These are phyloP conservation scores for Amblyopsis hoosieri DNA, from an alignment of 2,797 vertebrate species.

Conservation along the genomic window DNA sequence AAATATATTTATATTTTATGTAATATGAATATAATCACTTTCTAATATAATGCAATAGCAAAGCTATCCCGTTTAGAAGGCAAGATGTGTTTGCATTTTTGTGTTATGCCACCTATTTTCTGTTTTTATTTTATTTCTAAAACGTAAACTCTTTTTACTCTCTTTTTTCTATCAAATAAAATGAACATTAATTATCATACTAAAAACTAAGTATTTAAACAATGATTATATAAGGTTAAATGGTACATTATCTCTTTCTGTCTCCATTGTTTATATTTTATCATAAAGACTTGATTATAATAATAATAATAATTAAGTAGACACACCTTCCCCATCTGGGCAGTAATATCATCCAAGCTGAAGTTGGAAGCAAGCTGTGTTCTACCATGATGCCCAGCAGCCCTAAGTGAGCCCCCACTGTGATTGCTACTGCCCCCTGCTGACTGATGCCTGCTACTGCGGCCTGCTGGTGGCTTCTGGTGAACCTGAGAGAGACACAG, in stretches of 20 bases:
- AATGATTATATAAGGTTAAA: too few species aligned
- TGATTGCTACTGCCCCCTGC: constrained; percentile 69
- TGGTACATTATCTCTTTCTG: too few species aligned
- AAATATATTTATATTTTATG: too few species aligned
- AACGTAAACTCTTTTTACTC: too few species aligned
- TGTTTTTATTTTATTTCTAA: too few species aligned
- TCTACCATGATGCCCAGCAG: constrained; percentile 60
- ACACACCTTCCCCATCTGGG: constrained; percentile 90
- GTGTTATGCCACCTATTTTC: neutral
- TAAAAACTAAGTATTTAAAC: too few species aligned
- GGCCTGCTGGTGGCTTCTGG: constrained; percentile 85
- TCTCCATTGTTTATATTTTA: too few species aligned
- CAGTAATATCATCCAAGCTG: constrained; percentile 96
- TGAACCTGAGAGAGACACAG: constrained; percentile 53
- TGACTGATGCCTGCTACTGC: constrained; percentile 77
- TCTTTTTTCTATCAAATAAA: too few species aligned
- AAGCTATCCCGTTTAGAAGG: neutral
- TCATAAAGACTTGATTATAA: neutral
- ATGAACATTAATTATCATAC: too few species aligned
- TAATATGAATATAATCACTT: too few species aligned
- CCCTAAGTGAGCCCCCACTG: constrained; percentile 77
- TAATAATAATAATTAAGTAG: neutral
- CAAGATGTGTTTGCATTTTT: neutral
- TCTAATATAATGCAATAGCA: too few species aligned
- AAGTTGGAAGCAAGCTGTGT: constrained; percentile 88